Base-by-base conservation (phyloP, 2,797 vertebrate species). In the Gallinago stenura region DNA sequence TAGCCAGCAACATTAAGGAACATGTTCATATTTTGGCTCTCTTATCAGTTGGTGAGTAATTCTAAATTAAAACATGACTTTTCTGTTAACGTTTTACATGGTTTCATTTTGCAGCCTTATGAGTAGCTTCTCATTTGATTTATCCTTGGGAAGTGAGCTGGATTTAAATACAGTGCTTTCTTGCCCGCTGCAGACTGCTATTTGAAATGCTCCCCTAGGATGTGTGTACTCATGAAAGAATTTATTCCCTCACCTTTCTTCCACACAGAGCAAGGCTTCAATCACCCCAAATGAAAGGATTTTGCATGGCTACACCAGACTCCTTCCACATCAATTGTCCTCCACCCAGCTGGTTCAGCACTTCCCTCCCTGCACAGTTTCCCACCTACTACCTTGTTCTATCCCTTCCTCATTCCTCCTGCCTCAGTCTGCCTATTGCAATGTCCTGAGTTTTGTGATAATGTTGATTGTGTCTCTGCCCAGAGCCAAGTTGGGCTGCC, bases 101-200 rank as follows among this genome's bases (percentile, higher is more conserved):
- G 50, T 81, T 96, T 88, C 18, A 39, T 91, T 96, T 81, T 81
- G 73, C 26, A 90, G 7, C 30, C 54, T 84, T 76, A n/a, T 37
- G 26, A 86, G 33, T 76, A 87, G 25, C 35, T 80, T 83, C 68
- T 87, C 18, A 50, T 80, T 92, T 82, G 39, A 66, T 84, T 95
- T 58, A 21, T 35, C 51, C 43, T 31, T 66, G 65, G 66, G 72
- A 90, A 91, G 45, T 37, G 33, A 93, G 53, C 37, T 69, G 46
- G 76, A 48, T 88, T 96, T 77, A 72, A 92, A 83, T 64, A 28
- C 24, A 79, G 68, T 41, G 8, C 3, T 80, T 94, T 83, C 57
- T 94, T 95, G 35, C 48, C 57, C 71, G 50, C 68, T 85, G 31
- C 60, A 68, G 78, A 35, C 26, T 77, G 30, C 51, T 75, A 8